Evolutionary conservation across 2,888 invertebrate species (phyloP).

Genomic region (Torymus auratus): DNA sequence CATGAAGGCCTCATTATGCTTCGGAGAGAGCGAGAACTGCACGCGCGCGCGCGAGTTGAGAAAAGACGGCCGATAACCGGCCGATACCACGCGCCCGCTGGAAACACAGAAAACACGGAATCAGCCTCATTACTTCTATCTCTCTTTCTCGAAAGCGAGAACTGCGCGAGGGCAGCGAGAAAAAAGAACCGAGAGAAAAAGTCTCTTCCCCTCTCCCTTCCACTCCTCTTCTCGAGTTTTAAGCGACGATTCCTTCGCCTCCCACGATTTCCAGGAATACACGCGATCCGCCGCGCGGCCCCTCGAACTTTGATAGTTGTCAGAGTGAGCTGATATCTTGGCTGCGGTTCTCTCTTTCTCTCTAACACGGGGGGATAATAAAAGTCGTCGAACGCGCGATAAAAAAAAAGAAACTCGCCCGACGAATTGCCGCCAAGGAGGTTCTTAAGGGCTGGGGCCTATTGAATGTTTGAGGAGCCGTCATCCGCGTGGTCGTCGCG

Average conservation of each 20-base stretch:
- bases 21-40: slow-evolving; percentile 52
- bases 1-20: slow-evolving; percentile 73
- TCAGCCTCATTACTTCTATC: slow-evolving; percentile 75
- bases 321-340: neutral
- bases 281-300: slow-evolving; percentile 21
- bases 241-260: slow-evolving; percentile 5
- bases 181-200: neutral
- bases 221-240: neutral
- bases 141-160: slow-evolving; percentile 61
- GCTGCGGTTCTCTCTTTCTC: neutral
- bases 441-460: slow-evolving; percentile 34
- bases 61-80: slow-evolving; percentile 69
- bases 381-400: slow-evolving; percentile 51
- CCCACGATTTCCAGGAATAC: slow-evolving; percentile 70
- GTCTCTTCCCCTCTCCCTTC: neutral
- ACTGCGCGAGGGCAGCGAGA: slow-evolving; percentile 6
- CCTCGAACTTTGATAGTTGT: slow-evolving; percentile 69
- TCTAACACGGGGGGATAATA: slow-evolving; percentile 37
- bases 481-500: slow-evolving; percentile 7
- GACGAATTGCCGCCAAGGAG: slow-evolving; percentile 50
- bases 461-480: slow-evolving; percentile 50
- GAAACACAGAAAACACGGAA: slow-evolving; percentile 74
- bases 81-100: slow-evolving; percentile 68
- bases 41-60: slow-evolving; percentile 44
- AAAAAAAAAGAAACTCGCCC: slow-evolving; percentile 37